Base-by-base conservation (phyloP, 2,797 vertebrate species). In the Xenopus petersii region DNA sequence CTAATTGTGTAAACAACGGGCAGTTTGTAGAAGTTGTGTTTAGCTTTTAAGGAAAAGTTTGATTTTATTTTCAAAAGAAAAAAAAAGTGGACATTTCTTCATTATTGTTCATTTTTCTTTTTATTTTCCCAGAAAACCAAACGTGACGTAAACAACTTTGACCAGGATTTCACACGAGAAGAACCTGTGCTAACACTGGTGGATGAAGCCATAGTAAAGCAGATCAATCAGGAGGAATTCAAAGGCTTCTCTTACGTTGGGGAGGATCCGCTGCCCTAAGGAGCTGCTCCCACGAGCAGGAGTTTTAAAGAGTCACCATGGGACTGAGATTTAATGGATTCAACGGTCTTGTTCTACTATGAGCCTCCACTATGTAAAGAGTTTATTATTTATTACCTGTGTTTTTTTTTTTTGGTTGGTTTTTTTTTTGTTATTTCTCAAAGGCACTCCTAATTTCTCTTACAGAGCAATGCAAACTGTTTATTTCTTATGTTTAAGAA, bases 111-210 rank as follows among this genome's bases (percentile, higher is more conserved):
- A 30, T 71, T n/a, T 47, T n/a, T 47, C 4, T 48, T 58, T 86
- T 64, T 84, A 89, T 83, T 83, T 81, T 86, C 86, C 80, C 91
- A 98, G 96, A 98, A 98, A 98, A 98, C 97, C 92, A 98, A 98
- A 93, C 94, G 96, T 90, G 96, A 98, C 10, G 97, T 98, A 88
- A 98, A 98, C 90, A 98, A 98, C 89, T 98, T 98, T 84, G 97
- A 98, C 91, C 97, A 98, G 93, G 97, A 98, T 90, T 98, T 98
- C 86, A 98, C 97, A 4, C 91, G 95, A 21, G 97, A 98, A 86
- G 96, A 98, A 70, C 96, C 97, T 0, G 91, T 95, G 33, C 93
- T 98, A 87, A 98, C 97, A 0, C 93, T 93, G 7, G 93, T 95
- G 87, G 95, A 98, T 11, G 93, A 96, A 58, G 90, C 88, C 80